These are phyloP conservation scores for Sinocyclocheilus anshuiensis DNA, from an alignment of 2,113 vertebrate species.

Conservation along the genomic window DNA sequence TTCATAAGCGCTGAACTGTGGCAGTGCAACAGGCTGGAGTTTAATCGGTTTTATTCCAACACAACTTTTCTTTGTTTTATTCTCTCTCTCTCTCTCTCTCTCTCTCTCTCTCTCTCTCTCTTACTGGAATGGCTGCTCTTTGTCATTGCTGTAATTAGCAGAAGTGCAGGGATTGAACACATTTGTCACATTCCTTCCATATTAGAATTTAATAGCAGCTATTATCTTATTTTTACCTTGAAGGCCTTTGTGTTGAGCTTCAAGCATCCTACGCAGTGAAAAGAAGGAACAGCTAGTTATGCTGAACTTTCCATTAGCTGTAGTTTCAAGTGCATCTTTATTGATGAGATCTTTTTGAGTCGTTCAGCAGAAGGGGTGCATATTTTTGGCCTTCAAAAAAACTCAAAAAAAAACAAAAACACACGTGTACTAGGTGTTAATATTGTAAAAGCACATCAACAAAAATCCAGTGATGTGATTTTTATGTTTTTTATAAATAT, in stretches of 20 bases:
- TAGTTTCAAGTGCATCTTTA: neutral
- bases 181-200: slow-evolving; percentile 55
- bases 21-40: slow-evolving; percentile 42
- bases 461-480: neutral
- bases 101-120: neutral
- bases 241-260: slow-evolving; percentile 36
- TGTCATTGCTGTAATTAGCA: slow-evolving; percentile 58
- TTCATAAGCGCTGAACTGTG: slow-evolving; percentile 52
- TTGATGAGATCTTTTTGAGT: neutral
- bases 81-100: neutral
- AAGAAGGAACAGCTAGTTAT: neutral
- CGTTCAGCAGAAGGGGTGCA: neutral
- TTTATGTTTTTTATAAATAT: too few relatives aligned
- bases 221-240: slow-evolving; percentile 54
- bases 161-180: slow-evolving; percentile 60
- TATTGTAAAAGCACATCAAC: neutral
- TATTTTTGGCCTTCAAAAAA: too few relatives aligned
- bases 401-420: too few relatives aligned
- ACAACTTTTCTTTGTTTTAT: too few relatives aligned
- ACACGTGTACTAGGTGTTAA: too few relatives aligned
- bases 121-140: slow-evolving; percentile 55
- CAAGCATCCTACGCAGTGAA: neutral
- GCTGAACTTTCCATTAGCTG: neutral
- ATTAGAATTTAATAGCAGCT: slow-evolving; percentile 59
- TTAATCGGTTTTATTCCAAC: neutral